A percentile compares a stretch with the other conserved stretches of the same genome.
These are phyloP conservation scores for Hirudinaria manillensis DNA, from an alignment of 2,888 invertebrate genomes.

Conservation along the genomic window DNA sequence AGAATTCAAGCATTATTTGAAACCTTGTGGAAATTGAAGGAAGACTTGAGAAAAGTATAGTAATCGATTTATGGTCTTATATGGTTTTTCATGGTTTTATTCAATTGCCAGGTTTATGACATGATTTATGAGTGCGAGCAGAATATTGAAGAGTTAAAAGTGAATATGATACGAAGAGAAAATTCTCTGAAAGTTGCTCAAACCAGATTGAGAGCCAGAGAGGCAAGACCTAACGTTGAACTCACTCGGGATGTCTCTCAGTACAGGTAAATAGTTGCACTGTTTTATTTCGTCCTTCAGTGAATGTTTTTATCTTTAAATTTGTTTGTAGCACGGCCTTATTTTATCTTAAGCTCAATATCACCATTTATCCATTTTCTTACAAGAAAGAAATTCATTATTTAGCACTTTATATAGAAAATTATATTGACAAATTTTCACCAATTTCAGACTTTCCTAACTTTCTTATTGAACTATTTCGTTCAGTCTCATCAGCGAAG, in stretches of 20 bases:
- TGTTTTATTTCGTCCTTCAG: not conserved
- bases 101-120: constrained; percentile 61
- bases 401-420: too few species aligned
- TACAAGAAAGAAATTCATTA: too few species aligned
- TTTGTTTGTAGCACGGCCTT: not conserved
- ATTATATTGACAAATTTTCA: too few species aligned
- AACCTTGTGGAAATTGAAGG: constrained; percentile 46
- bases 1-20: constrained; percentile 64
- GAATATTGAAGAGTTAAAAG: constrained; percentile 66
- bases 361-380: too few species aligned
- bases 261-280: constrained; percentile 59
- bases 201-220: constrained; percentile 73
- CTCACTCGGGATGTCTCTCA: constrained; percentile 78
- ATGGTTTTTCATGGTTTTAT: not conserved
- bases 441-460: too few species aligned
- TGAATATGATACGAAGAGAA: constrained; percentile 70
- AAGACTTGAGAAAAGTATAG: constrained; percentile 46
- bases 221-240: constrained; percentile 72
- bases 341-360: not conserved
- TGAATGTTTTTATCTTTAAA: not conserved
- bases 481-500: constrained; percentile 52
- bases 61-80: not conserved
- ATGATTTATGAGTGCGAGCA: constrained; percentile 72
- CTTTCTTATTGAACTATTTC: too few species aligned
- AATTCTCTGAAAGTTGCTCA: constrained; percentile 79